Conservation (phyloP, 2,113 vertebrate species). For the Puffinus mauretanicus region DNA sequence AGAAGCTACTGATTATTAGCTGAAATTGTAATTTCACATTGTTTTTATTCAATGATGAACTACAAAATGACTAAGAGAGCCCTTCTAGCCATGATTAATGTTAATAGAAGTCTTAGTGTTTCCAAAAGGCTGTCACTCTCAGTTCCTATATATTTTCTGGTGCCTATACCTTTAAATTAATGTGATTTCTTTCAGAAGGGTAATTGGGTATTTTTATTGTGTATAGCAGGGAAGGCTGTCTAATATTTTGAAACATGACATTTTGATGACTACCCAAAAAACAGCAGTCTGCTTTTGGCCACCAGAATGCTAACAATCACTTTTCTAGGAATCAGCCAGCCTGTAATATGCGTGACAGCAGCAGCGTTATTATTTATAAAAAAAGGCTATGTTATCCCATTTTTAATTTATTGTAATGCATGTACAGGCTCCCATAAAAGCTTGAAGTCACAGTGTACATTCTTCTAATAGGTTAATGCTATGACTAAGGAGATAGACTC, state of each 20-base stretch:
- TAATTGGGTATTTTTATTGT: not conserved
- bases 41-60: not conserved
- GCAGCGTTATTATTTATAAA: not conserved
- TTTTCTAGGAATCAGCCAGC: not conserved
- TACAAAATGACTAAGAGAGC: not conserved
- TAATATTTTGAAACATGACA: not conserved
- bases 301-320: not conserved
- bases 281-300: not conserved
- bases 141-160: not conserved
- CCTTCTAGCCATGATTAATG: not conserved
- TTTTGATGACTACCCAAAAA: not conserved
- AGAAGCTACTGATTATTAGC: not conserved
- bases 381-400: not conserved
- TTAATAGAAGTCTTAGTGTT: not conserved
- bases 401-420: not conserved
- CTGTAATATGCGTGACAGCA: fast-evolving
- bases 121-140: not conserved
- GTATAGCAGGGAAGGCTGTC: not conserved
- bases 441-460: not conserved
- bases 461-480: not conserved
- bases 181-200: not conserved
- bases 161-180: not conserved
- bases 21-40: not conserved
- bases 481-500: not conserved
- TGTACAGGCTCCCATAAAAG: not conserved